Percentiles rank a stretch among this genome's conserved stretches.
These are phyloP conservation scores for Arrhopalites spinosus DNA, from an alignment of 2,888 invertebrate genomes.

Conservation along the genomic window DNA sequence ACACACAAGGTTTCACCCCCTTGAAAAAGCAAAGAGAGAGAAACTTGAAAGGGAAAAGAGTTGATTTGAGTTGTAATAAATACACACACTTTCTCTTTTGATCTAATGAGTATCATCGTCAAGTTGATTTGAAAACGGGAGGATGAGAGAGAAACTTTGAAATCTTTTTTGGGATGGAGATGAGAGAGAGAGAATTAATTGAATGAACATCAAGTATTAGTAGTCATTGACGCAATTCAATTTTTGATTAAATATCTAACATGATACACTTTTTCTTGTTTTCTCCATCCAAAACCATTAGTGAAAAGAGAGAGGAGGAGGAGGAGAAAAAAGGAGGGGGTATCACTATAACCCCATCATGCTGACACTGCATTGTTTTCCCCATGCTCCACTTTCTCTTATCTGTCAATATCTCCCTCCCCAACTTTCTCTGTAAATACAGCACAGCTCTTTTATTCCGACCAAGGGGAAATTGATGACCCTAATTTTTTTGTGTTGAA, in stretches of 20 bases:
- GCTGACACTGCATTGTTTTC: too few species aligned
- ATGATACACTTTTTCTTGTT: neutral
- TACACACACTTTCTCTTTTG: constrained; percentile 21
- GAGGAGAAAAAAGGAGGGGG: neutral
- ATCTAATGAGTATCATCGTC: constrained; percentile 11
- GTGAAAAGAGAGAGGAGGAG: neutral
- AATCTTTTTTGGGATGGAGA: neutral
- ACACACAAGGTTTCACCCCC: too few species aligned
- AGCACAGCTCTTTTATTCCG: too few species aligned
- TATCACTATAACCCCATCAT: too few species aligned
- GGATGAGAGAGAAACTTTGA: too few species aligned
- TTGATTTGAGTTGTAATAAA: constrained; percentile 20
- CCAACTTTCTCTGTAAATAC: too few species aligned
- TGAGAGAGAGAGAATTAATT: constrained; percentile 9
- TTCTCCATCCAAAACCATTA: too few species aligned
- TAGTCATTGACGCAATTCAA: constrained; percentile 8
- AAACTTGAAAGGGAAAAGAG: neutral
- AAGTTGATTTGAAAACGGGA: neutral
- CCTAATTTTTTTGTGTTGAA: too few species aligned
- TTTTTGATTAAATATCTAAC: neutral
- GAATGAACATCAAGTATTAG: constrained; percentile 12
- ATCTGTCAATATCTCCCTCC: too few species aligned
- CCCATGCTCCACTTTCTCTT: too few species aligned
- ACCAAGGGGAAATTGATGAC: too few species aligned
- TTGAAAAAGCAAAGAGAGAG: neutral